phyloP scores from a whole-genome alignment of 1,140 invertebrate genomes.

The Sycophaga agraensis region DNA sequence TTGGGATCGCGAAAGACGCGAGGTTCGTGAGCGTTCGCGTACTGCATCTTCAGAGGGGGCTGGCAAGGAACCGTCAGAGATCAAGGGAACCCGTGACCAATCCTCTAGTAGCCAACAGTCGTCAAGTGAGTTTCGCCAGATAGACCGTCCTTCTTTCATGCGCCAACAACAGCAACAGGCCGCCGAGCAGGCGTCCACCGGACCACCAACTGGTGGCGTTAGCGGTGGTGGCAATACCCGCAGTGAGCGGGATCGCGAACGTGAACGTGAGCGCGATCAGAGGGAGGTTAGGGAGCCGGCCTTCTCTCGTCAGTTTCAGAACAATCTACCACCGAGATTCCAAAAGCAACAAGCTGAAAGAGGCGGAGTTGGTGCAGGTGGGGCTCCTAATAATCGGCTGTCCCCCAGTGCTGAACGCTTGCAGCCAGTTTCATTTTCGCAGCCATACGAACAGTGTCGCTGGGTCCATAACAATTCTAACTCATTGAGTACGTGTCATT shows the following conservation, averaged over 20 bases:
- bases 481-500: conserved; percentile 45
- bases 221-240: conserved; percentile 5
- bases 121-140: conserved; percentile 37
- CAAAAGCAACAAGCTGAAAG: conserved; percentile 70
- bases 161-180: conserved; percentile 29
- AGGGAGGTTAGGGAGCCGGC: conserved; percentile 54
- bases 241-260: conserved; percentile 41
- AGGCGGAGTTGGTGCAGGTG: conserved; percentile 46
- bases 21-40: conserved; percentile 55
- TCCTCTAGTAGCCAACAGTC: conserved; percentile 26
- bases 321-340: conserved; percentile 82
- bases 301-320: conserved; percentile 74
- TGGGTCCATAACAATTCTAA: conserved; percentile 49
- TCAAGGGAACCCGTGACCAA: conserved; percentile 47
- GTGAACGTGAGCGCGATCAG: conserved; percentile 53
- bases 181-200: conserved; percentile 16
- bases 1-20: conserved; percentile 59
- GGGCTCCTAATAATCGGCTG: conserved; percentile 43
- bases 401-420: conserved; percentile 49
- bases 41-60: conserved; percentile 55
- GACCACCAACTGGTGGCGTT: not conserved
- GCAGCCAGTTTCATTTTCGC: conserved; percentile 51
- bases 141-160: conserved; percentile 35
- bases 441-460: conserved; percentile 57
- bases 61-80: conserved; percentile 38